Evolutionary conservation across 2,113 vertebrate genomes (phyloP), one percentile per base, ranked within the genome.

Genomic region (Heterotis niloticus): DNA sequence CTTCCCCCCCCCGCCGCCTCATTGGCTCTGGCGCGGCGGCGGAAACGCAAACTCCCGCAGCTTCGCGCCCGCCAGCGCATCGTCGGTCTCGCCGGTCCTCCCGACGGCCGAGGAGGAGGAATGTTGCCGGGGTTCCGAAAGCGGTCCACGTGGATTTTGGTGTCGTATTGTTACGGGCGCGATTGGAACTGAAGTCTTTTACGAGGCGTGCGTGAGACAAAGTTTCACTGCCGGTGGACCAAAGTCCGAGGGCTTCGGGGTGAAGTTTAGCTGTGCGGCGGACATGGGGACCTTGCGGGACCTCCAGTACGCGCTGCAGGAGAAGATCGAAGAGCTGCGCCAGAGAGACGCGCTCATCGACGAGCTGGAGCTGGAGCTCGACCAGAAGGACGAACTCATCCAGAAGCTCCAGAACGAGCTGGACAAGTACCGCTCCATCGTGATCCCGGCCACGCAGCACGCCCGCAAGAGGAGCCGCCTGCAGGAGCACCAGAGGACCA

Each of bases 291-390:
- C 97, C 86, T 89, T 99, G 92, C 93, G 97, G 90, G 97, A 99
- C 92, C 92, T 99, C 87, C 97, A 99, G 89, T 99, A 99, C 81
- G 97, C 97, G 88, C 92, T 99, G 83, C 97, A 99, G 91, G 97
- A 98, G 92, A 99, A 99, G 92, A 99, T 99, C 77, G 97, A 99
- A 93, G 97, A 99, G 91, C 94, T 98, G 89, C 93, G 97, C 83
- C 97, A 99, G 87, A 91, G 97, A 83, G 97, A 99, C 91, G 96
- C 96, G 75, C 96, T 98, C 82, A 98, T 99, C 85, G 97, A 99
- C 90, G 97, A 99, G 89, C 93, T 99, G 91, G 97, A 99, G 87
- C 93, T 98, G 85, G 97, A 99, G 93, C 92, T 99, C 84, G 97
- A 99, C 84, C 97, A 98, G 92, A 99, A 99, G 81, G 97, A 99